Base-by-base conservation (phyloP, 1,140 invertebrate genomes). In the Thrips palmi region DNA sequence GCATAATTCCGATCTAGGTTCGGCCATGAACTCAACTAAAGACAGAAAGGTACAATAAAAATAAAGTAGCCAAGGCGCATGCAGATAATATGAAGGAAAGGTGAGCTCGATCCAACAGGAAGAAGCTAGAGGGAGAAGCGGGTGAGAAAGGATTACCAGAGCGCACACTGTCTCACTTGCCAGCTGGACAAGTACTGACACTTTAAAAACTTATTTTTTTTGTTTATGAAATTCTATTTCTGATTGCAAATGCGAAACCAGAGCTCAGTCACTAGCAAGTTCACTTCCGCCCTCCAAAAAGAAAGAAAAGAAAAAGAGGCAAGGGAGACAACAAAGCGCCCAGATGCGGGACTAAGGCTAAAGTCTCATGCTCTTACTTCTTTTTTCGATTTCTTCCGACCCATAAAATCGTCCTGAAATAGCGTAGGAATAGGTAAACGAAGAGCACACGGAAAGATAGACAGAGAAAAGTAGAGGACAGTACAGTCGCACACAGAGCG, bases 321-420 rank as follows among this genome's bases (percentile, higher is more conserved):
- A 19, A 20, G 25, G 12, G 24, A 28, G 20, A 33, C 33, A 12
- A 11, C 28, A 14, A 34, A 27, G 14, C 10, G 23, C 30, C 11
- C 18, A 42, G 17, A 34, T 24, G 27, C 18, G 15, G 35, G 37
- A 43, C n/a, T 39, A 40, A 17, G n/a, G n/a, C n/a, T n/a, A n/a
- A n/a, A n/a, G n/a, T n/a, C n/a, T 27, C 15, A 35, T 18, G 37
- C 34, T 79, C 81, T 85, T 85, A 85, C 80, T 84, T 84, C 80
- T 83, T 84, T 84, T 80, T 85, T 83, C 76, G 84, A 83, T 82
- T 82, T 84, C 78, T 80, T 82, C 74, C 78, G 77, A 77, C 79
- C 79, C 77, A 77, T 79, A 77, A 72, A 74, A 68, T 68, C 74
- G 75, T 78, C 75, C 61, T 77, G 77, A 73, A 67, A 65, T 51